Conservation (phyloP, 2,888 invertebrate species). For the Drosophila rubida region DNA sequence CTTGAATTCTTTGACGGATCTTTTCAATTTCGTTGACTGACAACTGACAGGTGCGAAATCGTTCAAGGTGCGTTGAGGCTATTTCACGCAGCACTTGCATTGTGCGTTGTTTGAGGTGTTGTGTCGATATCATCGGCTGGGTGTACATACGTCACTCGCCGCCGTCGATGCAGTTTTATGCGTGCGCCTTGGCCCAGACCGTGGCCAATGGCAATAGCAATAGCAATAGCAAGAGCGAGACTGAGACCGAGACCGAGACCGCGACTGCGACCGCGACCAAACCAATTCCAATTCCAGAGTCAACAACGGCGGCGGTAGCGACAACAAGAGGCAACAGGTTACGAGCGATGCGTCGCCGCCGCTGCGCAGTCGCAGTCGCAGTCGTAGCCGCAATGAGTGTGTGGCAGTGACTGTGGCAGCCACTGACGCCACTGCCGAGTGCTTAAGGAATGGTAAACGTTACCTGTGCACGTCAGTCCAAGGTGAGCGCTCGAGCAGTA, state of each 20-base stretch:
- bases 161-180: slow-evolving; percentile 34
- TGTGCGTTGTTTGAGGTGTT: slow-evolving; percentile 6
- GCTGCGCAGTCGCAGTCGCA: slow-evolving; percentile 52
- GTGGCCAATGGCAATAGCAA: slow-evolving; percentile 35
- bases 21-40: neutral
- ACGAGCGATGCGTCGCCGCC: slow-evolving; percentile 54
- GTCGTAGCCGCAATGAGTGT: slow-evolving; percentile 27
- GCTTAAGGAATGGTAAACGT: slow-evolving; percentile 84
- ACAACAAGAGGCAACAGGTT: slow-evolving; percentile 55
- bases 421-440: slow-evolving; percentile 60
- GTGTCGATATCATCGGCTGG: slow-evolving; percentile 9
- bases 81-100: slow-evolving; percentile 11
- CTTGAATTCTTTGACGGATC: neutral
- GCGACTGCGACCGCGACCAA: slow-evolving; percentile 22
- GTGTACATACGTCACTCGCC: slow-evolving; percentile 27
- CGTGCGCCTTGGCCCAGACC: slow-evolving; percentile 37
- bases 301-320: slow-evolving; percentile 34
- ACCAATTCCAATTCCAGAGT: slow-evolving; percentile 49
- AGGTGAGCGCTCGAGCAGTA: slow-evolving; percentile 83
- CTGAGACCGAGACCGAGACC: slow-evolving; percentile 24
- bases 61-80: slow-evolving; percentile 6
- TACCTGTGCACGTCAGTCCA: slow-evolving; percentile 82
- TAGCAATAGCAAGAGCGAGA: slow-evolving; percentile 10
- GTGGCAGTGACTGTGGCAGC: slow-evolving; percentile 15
- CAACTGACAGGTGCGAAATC: slow-evolving; percentile 10